Percentiles rank a stretch among this genome's conserved stretches.
Evolutionary conservation across 2,888 invertebrate species (phyloP).

Genomic region (Patella ulyssiponensis): DNA sequence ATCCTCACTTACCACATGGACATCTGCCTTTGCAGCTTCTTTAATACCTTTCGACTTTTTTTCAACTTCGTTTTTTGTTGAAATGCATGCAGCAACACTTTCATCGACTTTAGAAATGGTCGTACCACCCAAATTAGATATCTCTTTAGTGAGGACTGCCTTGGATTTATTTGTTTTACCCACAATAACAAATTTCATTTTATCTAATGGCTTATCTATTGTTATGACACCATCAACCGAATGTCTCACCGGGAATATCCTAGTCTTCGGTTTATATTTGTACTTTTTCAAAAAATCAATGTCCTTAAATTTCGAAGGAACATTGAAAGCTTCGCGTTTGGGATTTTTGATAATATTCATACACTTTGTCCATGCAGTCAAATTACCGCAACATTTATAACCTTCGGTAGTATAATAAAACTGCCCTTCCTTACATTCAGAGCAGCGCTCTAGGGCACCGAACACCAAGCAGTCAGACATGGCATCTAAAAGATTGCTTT

Average conservation of each 20-base stretch:
- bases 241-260: conserved; percentile 67
- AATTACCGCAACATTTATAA: conserved; percentile 87
- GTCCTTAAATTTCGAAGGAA: conserved; percentile 79
- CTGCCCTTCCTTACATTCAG: conserved; percentile 84
- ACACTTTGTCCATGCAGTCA: conserved; percentile 94
- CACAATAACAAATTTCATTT: conserved; percentile 82
- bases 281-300: conserved; percentile 72
- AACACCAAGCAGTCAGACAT: conserved; percentile 90
- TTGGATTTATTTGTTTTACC: conserved; percentile 72
- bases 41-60: conserved; percentile 79
- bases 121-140: conserved; percentile 84
- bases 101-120: conserved; percentile 79
- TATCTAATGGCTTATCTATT: conserved; percentile 76
- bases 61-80: conserved; percentile 80
- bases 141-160: conserved; percentile 79
- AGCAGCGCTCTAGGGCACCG: conserved; percentile 85
- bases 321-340: conserved; percentile 79
- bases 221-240: conserved; percentile 45
- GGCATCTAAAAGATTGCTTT: conserved; percentile 82
- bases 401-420: conserved; percentile 77
- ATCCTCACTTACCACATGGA: conserved; percentile 86
- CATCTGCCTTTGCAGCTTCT: conserved; percentile 79
- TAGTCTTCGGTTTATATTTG: conserved; percentile 68
- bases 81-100: conserved; percentile 83
- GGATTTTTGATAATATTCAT: conserved; percentile 82